phyloP scores from a whole-genome alignment of 2,113 vertebrate genomes.

The Rousettus leschenaultii region DNA sequence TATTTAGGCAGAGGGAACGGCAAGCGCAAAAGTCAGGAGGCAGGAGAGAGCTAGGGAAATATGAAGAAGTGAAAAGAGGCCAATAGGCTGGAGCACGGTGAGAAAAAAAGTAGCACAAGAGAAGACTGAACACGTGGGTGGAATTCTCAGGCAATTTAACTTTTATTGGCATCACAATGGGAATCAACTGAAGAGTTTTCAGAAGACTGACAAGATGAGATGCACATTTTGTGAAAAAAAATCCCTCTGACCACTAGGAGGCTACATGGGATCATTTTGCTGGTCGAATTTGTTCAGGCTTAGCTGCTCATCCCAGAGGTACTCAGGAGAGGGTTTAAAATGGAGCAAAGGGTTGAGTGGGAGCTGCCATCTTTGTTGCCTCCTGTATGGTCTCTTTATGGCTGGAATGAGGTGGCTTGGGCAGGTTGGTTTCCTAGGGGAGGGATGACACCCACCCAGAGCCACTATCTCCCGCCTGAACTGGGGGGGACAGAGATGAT shows the following conservation, averaged over 20 bases:
- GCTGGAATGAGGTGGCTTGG: not conserved
- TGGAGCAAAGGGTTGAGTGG: not conserved
- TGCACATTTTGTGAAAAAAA: not conserved
- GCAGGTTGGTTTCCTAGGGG: not conserved
- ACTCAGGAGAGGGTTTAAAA: not conserved
- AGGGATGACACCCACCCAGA: not conserved
- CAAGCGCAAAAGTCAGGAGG: not conserved
- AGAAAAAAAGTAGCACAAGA: not conserved
- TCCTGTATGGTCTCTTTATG: not conserved
- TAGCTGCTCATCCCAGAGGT: not conserved
- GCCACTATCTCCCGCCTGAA: not conserved
- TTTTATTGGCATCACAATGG: not conserved
- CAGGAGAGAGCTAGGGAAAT: not conserved
- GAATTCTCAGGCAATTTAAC: not conserved
- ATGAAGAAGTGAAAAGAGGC: not conserved
- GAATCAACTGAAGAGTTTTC: not conserved
- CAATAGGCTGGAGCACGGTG: not conserved
- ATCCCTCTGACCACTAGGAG: not conserved
- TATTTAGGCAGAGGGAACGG: not conserved
- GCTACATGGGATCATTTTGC: not conserved
- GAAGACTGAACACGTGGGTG: not conserved
- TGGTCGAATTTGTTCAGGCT: not conserved
- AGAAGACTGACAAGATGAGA: not conserved
- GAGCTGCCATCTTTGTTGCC: not conserved
- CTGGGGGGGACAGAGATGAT: not conserved